Percentiles rank a stretch among this genome's conserved stretches.
These are phyloP conservation scores for Passer domesticus DNA, from an alignment of 2,113 vertebrate genomes.

Conservation along the genomic window DNA sequence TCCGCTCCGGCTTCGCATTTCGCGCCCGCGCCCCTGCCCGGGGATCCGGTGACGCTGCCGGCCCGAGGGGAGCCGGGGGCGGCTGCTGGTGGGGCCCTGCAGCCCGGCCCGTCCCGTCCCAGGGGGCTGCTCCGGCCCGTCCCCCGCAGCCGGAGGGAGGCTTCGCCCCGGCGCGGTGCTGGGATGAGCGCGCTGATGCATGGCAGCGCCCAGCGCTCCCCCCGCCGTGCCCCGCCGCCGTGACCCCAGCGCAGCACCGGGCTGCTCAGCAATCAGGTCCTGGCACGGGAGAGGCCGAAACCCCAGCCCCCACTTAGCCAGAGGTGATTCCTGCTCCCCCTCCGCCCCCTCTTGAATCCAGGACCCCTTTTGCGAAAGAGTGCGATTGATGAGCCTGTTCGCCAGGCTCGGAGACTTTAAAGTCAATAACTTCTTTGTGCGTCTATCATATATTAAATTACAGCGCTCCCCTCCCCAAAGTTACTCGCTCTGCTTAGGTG, in stretches of 20 bases:
- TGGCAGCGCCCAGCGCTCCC: background rate
- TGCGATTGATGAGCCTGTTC: conserved; percentile 2
- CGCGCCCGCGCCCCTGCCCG: conserved; percentile 73
- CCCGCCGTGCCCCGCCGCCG: background rate
- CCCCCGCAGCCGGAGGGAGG: background rate
- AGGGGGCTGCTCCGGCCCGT: background rate
- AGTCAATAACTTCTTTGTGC: conserved; percentile 39
- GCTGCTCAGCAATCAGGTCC: background rate
- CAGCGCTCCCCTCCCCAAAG: background rate
- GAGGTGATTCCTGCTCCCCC: background rate
- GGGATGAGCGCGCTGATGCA: background rate
- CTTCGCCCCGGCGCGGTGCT: background rate
- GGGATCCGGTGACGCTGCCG: conserved; percentile 74
- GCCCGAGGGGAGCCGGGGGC: conserved; percentile 5
- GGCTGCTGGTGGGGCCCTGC: conserved; percentile 10
- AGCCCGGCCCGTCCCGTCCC: background rate
- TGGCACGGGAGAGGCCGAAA: background rate
- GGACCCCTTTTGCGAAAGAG: background rate
- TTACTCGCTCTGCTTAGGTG: background rate
- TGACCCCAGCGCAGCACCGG: background rate
- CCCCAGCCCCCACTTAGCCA: background rate
- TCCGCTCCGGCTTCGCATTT: conserved; percentile 75
- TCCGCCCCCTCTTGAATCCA: background rate
- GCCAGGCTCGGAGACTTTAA: background rate
- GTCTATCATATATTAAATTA: background rate